Base-by-base conservation (phyloP, 2,888 invertebrate genomes). In the Amphiduros pacificus region DNA sequence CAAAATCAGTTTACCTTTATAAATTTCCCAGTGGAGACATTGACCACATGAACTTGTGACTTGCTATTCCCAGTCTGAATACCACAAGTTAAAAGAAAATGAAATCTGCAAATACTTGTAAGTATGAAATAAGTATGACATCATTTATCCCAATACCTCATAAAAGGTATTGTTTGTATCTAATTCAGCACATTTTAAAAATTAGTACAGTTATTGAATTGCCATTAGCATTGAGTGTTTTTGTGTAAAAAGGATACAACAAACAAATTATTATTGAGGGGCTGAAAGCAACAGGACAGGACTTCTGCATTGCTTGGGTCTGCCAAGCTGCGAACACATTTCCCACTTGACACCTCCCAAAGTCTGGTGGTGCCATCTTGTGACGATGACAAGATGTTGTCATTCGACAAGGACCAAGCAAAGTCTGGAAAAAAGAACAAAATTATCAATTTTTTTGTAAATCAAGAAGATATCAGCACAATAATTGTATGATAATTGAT, bases 361-460 rank as follows among this genome's bases (percentile, higher is more conserved):
- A 93, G 85, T 72, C 89, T 86, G 55, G 91, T 86, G 28, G 88
- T 87, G 14, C 88, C 88, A 82, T 93, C 92, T 73, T 88, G 79
- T 1, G 90, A 91, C 66, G 89, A 89, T 51, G 91, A 91, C 60
- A 91, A 89, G 65, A 93, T 86, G 66, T 91, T 83, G 83, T 93
- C 93, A 84, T 93, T 93, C 29, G 91, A 90, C 20, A 88, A 87
- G 0, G 92, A 92, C 93, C 93, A 93, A 79, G 91, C 91, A 81
- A 91, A 90, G 59, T 88, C 91, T 84, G 74, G 86, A 73, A 61
- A 69, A 75, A 36, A 20, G 17, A 36, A 36, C 36, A 36, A 36
- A 36, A 36, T 11, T 36, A 17, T 11, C 36, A 36, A 36, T 36
- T 11, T 36, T n/a, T n/a, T n/a, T n/a, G n/a, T n/a, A n/a, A n/a